Conservation (phyloP, 2,113 vertebrate genomes). For the Stictonetta naevosa region DNA sequence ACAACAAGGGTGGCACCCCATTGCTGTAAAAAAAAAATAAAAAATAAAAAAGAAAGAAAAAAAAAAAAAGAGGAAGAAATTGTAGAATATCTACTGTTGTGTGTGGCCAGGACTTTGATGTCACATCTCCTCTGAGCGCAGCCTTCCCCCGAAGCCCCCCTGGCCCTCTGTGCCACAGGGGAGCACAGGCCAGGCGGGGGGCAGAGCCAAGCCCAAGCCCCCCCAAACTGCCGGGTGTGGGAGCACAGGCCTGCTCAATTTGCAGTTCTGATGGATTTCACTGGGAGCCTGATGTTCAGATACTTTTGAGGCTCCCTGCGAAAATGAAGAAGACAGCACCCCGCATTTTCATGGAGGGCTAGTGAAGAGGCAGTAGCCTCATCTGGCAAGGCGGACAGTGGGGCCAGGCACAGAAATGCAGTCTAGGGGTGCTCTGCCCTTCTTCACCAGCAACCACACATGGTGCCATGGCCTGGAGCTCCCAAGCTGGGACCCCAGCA, state of each 20-base stretch:
- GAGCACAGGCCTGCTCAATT: not conserved
- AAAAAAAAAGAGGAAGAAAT: not conserved
- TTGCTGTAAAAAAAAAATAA: not conserved
- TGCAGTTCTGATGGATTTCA: not conserved
- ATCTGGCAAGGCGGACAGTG: not conserved
- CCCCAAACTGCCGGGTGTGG: not conserved
- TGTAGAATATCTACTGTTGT: not conserved
- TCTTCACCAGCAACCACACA: not conserved
- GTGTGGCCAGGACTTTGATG: not conserved
- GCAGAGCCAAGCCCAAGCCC: rapidly evolving
- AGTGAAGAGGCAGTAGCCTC: not conserved
- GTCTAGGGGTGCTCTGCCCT: not conserved
- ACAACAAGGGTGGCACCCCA: not conserved
- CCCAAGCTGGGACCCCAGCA: not conserved
- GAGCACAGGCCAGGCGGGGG: not conserved
- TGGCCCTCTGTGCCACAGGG: not conserved
- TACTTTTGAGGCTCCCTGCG: not conserved
- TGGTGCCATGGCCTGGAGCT: not conserved
- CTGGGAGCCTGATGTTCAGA: not conserved
- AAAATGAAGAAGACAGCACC: not conserved
- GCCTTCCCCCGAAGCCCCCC: not conserved
- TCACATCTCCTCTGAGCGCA: not conserved
- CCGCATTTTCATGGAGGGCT: not conserved
- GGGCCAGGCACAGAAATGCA: not conserved
- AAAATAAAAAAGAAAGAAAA: not conserved